Evolutionary conservation across 2,888 invertebrate species (phyloP).

Genomic region (Lasioglossum villosulum): DNA sequence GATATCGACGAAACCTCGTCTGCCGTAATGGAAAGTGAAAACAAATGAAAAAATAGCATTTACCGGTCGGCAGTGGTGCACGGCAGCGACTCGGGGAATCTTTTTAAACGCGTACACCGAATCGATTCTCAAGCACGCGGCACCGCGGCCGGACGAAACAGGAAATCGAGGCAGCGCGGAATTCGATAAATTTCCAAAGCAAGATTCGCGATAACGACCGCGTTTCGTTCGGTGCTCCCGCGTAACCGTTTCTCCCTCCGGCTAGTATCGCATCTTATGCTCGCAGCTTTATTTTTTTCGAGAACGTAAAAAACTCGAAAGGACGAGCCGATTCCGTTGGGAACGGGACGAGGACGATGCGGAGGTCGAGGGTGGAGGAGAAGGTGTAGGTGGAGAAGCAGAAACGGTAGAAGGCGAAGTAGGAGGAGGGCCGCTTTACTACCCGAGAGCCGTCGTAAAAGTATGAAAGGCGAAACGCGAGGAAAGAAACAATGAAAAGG

Average conservation of each 20-base stretch:
- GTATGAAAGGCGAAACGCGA: conserved; percentile 24
- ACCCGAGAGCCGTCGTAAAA: conserved; percentile 30
- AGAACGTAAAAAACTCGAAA: conserved; percentile 18
- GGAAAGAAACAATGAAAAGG: conserved; percentile 47
- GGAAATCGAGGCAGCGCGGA: conserved; percentile 16
- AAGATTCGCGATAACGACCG: conserved; percentile 25
- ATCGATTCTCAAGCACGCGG: conserved; percentile 9
- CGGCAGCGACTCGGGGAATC: background rate
- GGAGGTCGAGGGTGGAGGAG: background rate
- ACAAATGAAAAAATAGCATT: conserved; percentile 6
- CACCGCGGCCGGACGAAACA: background rate
- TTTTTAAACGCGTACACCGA: conserved; percentile 9
- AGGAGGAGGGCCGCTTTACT: conserved; percentile 16
- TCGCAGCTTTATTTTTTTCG: conserved; percentile 20
- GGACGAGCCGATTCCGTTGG: conserved; percentile 34
- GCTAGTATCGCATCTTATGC: conserved; percentile 17
- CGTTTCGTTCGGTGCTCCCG: conserved; percentile 16
- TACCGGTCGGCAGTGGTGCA: background rate
- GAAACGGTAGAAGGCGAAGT: background rate
- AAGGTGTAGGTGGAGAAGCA: background rate
- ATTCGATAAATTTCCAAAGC: conserved; percentile 22
- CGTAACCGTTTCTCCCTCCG: background rate
- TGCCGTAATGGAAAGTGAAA: conserved; percentile 15
- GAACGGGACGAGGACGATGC: background rate
- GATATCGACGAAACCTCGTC: conserved; percentile 2